A percentile compares a stretch with the other conserved stretches of the same genome.
phyloP scores from a whole-genome alignment of 2,888 invertebrate genomes.

The Anticlea derivata region DNA sequence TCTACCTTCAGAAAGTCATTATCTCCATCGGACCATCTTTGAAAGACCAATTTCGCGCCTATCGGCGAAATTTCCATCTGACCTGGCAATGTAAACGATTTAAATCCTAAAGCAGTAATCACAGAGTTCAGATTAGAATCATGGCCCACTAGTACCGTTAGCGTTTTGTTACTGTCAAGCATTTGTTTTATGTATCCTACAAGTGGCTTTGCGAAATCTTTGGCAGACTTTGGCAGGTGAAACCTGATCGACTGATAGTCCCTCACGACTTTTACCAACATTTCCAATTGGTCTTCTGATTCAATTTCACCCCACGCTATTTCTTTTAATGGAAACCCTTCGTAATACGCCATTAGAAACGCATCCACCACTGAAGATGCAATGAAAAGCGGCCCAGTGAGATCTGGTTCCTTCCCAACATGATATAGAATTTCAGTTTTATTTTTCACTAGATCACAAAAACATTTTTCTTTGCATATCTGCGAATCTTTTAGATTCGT shows the following conservation, averaged over 20 bases:
- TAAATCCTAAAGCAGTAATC: slow-evolving; percentile 51
- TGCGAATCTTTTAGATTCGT: slow-evolving; percentile 55
- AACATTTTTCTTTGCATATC: slow-evolving; percentile 47
- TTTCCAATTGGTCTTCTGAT: slow-evolving; percentile 49
- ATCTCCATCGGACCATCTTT: slow-evolving; percentile 58
- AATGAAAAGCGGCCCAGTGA: slow-evolving; percentile 54
- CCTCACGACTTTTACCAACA: slow-evolving; percentile 48
- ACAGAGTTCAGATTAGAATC: slow-evolving; percentile 64
- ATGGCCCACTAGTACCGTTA: slow-evolving; percentile 61
- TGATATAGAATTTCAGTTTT: slow-evolving; percentile 45
- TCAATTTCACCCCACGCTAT: slow-evolving; percentile 66
- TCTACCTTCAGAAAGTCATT: slow-evolving; percentile 57
- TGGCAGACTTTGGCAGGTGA: slow-evolving; percentile 47
- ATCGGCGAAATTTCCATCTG: slow-evolving; percentile 64
- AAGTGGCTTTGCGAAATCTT: slow-evolving; percentile 53
- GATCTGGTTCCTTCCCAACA: slow-evolving; percentile 54
- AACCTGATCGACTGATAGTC: slow-evolving; percentile 62
- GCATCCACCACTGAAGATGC: slow-evolving; percentile 57
- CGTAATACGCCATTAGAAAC: slow-evolving; percentile 68
- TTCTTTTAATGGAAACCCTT: slow-evolving; percentile 52
- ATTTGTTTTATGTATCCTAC: slow-evolving; percentile 52
- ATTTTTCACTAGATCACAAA: slow-evolving; percentile 53
- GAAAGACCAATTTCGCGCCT: slow-evolving; percentile 68
- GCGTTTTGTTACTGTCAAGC: slow-evolving; percentile 41
- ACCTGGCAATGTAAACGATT: slow-evolving; percentile 48